Evolutionary conservation across 2,797 vertebrate species (phyloP), one percentile per base, ranked within the genome.

Genomic region (Brotula barbata): DNA sequence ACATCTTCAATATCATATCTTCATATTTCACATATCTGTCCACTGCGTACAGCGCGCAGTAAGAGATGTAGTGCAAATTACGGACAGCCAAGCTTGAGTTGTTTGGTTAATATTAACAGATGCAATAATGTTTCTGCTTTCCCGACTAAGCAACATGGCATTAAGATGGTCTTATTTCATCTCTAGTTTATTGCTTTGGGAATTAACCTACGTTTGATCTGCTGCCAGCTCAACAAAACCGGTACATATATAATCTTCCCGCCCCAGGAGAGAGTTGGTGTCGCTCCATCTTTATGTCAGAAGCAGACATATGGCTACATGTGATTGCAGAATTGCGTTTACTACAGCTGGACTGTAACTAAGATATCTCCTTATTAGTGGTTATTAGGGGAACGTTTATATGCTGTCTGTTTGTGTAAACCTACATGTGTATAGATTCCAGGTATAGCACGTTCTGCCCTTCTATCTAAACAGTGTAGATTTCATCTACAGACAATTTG

Each of bases 401-500:
- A 31, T 8, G 8, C 36, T 44, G 16, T 17, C 12, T 58, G 47
- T 45, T 13, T 39, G 40, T 40, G 40, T 70, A 17, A 66, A 73
- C 42, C 5, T 11, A 16, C 31, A 23, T 17, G 20, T 11, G 11
- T 45, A 15, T 25, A 49, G 47, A 41, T 50, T 58, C 45, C 56
- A 64, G 64, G 47, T 68, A 46, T 58, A 50, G 64, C 58, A 10
- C 16, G 31, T 22, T 31, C 12, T 44, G 51, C 40, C 41, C n/a
- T 13, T 5, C 6, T 14, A 23, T 83, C 51, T 51, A 78, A 82
- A 83, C 82, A 73, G 61, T 2, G 15, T 19, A 17, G 43, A 68
- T 68, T 69, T 54, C 56, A 63, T 53, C 54, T 80, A 84, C 58
- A 61, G 68, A 75, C 78, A 54, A 75, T 85, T 86, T 84, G 60